Percentiles rank a stretch among this genome's conserved stretches.
phyloP scores from a whole-genome alignment of 1,140 invertebrate species.

The Drosophila eugracilis region DNA sequence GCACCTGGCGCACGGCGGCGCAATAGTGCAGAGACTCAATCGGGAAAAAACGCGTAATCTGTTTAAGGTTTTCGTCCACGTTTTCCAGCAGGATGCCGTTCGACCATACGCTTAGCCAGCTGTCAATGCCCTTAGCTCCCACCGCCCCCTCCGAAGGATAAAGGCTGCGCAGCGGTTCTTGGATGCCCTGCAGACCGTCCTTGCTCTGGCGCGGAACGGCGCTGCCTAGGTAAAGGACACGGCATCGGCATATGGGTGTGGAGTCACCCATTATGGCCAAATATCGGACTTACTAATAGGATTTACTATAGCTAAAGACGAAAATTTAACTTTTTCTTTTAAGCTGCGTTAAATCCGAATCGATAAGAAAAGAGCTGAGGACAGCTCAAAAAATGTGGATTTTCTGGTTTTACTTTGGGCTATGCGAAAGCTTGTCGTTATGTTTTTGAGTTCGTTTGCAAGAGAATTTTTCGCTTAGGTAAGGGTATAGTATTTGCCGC shows the following conservation, averaged over 20 bases:
- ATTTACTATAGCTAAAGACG: no score
- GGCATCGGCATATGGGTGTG: constrained; percentile 97
- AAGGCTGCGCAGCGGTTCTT: constrained; percentile 97
- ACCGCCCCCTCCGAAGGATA: constrained; percentile 93
- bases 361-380: background rate
- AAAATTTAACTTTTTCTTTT: constrained; percentile 18
- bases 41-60: constrained; percentile 98
- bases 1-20: constrained; percentile 96
- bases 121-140: constrained; percentile 96
- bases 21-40: constrained; percentile 99
- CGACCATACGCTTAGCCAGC: constrained; percentile 98
- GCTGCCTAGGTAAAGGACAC: constrained; percentile 99
- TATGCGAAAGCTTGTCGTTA: no score
- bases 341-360: constrained; percentile 24
- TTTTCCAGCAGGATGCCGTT: constrained; percentile 98
- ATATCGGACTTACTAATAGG: background rate
- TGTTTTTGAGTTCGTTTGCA: constrained; percentile 51
- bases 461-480: constrained; percentile 79
- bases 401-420: constrained; percentile 83
- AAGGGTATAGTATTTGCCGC: constrained; percentile 70
- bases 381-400: constrained; percentile 71
- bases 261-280: constrained; percentile 86
- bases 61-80: constrained; percentile 97
- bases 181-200: constrained; percentile 98
- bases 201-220: constrained; percentile 99